Evolutionary conservation across 2,888 invertebrate species (phyloP).

Genomic region (Dioctria linearis): DNA sequence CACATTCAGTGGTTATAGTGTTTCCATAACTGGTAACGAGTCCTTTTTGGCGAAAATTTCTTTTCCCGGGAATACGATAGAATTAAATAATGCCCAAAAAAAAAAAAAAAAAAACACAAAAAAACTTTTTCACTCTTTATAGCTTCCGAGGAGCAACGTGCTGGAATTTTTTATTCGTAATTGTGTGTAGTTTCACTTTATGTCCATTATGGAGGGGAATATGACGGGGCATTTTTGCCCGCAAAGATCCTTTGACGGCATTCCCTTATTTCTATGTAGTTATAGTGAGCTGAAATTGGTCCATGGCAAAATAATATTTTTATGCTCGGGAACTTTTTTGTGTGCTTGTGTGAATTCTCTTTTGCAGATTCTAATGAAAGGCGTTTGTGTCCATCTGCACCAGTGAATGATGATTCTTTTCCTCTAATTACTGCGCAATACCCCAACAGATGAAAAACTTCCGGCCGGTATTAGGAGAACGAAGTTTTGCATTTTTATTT

Average conservation of each 20-base stretch:
- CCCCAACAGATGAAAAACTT: too few species aligned
- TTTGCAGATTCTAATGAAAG: not conserved
- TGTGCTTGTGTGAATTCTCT: not conserved
- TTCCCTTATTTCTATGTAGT: not conserved
- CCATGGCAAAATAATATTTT: conserved; percentile 39
- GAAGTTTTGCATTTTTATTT: too few species aligned
- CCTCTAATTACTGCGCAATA: conserved; percentile 15
- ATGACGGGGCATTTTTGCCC: not conserved
- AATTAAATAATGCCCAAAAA: not conserved
- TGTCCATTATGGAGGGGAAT: not conserved
- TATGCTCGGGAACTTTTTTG: conserved; percentile 21
- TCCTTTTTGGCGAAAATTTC: conserved; percentile 9
- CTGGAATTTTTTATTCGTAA: conserved; percentile 36
- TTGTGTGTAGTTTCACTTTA: not conserved
- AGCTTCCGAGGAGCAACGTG: conserved; percentile 13
- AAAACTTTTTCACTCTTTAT: conserved; percentile 6
- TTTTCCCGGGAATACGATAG: not conserved
- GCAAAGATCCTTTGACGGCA: conserved; percentile 7
- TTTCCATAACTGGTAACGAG: conserved; percentile 25
- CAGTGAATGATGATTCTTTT: conserved; percentile 33
- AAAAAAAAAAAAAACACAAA: not conserved
- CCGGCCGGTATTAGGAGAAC: too few species aligned
- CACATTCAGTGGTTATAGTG: not conserved
- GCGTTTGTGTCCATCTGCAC: conserved; percentile 34
- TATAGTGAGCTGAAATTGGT: not conserved